Evolutionary conservation across 2,888 invertebrate genomes (phyloP).

Genomic region (Hermodice carunculata): DNA sequence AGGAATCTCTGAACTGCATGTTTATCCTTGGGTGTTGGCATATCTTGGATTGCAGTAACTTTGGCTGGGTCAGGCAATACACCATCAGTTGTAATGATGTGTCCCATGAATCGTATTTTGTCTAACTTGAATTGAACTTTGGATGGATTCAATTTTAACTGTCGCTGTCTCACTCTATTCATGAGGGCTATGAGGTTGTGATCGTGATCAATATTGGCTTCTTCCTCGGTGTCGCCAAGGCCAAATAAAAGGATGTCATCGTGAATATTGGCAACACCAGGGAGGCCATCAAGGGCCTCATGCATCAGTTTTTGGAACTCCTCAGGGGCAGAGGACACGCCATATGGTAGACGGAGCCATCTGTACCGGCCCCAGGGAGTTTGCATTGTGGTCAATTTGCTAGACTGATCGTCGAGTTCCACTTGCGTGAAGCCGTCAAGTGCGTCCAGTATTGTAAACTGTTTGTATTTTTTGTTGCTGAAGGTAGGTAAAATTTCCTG

Average conservation of each 20-base stretch:
- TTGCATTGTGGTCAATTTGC: constrained; percentile 17
- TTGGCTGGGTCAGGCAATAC: constrained; percentile 12
- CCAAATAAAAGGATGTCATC: constrained; percentile 20
- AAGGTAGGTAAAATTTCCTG: constrained; percentile 3
- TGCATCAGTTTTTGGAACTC: constrained; percentile 18
- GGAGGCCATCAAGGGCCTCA: constrained; percentile 6
- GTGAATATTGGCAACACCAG: constrained; percentile 4
- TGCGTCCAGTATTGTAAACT: constrained; percentile 6
- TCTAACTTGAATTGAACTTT: constrained; percentile 9
- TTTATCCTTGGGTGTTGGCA: constrained; percentile 10
- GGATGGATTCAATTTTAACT: not conserved
- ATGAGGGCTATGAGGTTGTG: constrained; percentile 5
- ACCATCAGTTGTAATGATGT: constrained; percentile 3
- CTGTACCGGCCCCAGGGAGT: constrained; percentile 8
- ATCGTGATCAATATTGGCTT: constrained; percentile 13
- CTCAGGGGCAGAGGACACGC: constrained; percentile 16
- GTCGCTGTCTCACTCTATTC: not conserved
- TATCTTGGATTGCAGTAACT: constrained; percentile 11
- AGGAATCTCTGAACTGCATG: constrained; percentile 7
- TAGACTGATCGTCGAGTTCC: not conserved
- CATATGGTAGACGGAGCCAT: constrained; percentile 17
- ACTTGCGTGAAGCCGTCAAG: constrained; percentile 13
- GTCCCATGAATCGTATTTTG: constrained; percentile 7
- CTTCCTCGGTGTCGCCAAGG: constrained; percentile 16
- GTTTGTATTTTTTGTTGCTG: not conserved